A percentile compares a stretch with the other conserved stretches of the same genome.
Evolutionary conservation across 1,140 invertebrate species (phyloP).

Genomic region (Streblospio benedicti): DNA sequence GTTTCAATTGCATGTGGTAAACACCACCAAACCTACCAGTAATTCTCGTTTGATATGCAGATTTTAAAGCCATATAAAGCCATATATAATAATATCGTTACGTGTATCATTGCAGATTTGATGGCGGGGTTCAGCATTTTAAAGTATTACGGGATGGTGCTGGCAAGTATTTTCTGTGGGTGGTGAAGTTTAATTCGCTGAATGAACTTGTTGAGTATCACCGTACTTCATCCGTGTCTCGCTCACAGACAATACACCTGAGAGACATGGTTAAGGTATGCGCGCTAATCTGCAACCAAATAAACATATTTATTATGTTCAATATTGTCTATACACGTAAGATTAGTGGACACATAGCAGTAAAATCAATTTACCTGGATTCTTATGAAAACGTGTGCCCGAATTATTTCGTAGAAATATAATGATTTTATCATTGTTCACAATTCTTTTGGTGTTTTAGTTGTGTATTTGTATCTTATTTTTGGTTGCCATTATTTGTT

Average conservation of each 20-base stretch:
- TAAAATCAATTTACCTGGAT: too few relatives aligned
- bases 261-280: constrained; percentile 64
- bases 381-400: too few relatives aligned
- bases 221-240: constrained; percentile 86
- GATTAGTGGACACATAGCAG: too few relatives aligned
- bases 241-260: constrained; percentile 88
- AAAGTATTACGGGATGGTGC: constrained; percentile 83
- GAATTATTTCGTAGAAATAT: too few relatives aligned
- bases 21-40: neutral
- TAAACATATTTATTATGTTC: too few relatives aligned
- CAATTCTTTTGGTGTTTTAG: too few relatives aligned
- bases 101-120: neutral
- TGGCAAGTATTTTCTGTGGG: constrained; percentile 99
- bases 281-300: neutral
- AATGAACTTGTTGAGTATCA: constrained; percentile 99
- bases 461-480: too few relatives aligned
- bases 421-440: too few relatives aligned
- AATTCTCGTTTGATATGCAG: neutral
- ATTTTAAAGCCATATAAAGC: neutral
- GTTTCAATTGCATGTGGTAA: neutral
- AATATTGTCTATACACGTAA: too few relatives aligned
- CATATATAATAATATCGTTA: neutral
- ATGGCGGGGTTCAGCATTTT: constrained; percentile 90
- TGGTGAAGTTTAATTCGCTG: constrained; percentile 96
- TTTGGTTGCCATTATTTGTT: too few relatives aligned